A percentile compares a stretch with the other conserved stretches of the same genome.
These are phyloP conservation scores for Megalurothrips usitatus DNA, from an alignment of 2,888 invertebrate genomes.

Conservation along the genomic window DNA sequence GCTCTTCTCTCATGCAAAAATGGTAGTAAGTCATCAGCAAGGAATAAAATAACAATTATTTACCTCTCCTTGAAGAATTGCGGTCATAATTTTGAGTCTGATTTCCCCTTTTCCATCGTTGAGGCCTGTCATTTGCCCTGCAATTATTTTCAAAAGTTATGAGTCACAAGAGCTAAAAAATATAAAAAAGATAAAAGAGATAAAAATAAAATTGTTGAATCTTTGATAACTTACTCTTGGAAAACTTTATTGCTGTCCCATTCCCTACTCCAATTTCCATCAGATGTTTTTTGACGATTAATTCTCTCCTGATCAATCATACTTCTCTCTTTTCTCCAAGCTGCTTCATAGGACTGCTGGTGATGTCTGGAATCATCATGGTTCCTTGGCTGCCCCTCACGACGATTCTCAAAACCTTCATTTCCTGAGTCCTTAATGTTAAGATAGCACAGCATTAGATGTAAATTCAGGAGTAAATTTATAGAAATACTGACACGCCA, in stretches of 20 bases:
- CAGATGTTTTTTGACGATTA: conserved; percentile 47
- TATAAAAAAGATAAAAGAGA: not conserved
- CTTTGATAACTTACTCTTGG: not conserved
- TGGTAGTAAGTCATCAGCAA: not conserved
- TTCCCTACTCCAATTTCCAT: conserved; percentile 49
- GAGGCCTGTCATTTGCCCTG: not conserved
- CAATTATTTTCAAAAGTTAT: not conserved
- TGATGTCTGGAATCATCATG: conserved; percentile 36
- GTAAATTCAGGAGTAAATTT: not conserved
- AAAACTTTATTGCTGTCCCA: conserved; percentile 48
- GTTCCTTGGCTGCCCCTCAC: conserved; percentile 32
- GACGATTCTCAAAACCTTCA: not conserved
- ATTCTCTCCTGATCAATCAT: conserved; percentile 48
- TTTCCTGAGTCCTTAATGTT: not conserved
- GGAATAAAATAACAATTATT: not conserved
- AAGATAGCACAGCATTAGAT: not conserved
- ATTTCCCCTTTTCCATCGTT: not conserved
- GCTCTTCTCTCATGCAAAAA: too few relatives aligned
- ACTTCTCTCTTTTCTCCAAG: conserved; percentile 48
- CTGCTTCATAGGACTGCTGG: conserved; percentile 44
- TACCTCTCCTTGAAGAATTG: not conserved
- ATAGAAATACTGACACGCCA: not conserved
- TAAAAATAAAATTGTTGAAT: not conserved
- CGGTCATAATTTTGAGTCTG: not conserved
- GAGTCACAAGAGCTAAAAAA: too few relatives aligned